Conservation (phyloP, 2,888 invertebrate genomes). For the Yponomeuta malinellus region DNA sequence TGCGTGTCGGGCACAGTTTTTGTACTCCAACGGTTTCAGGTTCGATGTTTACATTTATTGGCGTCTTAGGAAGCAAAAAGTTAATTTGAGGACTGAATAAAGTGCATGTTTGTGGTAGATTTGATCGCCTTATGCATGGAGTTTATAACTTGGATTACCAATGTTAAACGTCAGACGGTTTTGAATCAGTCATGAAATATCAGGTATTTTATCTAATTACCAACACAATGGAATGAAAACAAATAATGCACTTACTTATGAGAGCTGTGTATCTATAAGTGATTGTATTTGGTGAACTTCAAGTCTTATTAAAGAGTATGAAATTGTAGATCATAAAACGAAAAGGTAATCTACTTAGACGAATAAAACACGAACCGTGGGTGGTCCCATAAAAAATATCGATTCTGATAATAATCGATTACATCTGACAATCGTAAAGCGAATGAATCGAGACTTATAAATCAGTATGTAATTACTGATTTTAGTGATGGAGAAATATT, state of each 20-base stretch:
- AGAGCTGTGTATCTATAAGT: not conserved
- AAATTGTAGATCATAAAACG: not conserved
- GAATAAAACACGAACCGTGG: conserved; percentile 18
- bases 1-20: not conserved
- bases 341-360: not conserved
- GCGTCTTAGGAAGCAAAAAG: not conserved
- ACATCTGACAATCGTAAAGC: conserved; percentile 39
- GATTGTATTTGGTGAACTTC: not conserved
- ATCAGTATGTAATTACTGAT: conserved; percentile 36
- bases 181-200: too few relatives aligned
- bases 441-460: conserved; percentile 42
- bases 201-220: too few relatives aligned
- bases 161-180: too few relatives aligned
- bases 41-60: conserved; percentile 1
- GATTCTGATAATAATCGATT: conserved; percentile 34
- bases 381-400: conserved; percentile 25
- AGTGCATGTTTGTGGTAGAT: not conserved
- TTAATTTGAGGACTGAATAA: not conserved
- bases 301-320: not conserved
- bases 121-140: not conserved
- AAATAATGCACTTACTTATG: not conserved
- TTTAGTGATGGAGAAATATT: conserved; percentile 25
- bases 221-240: not conserved
- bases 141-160: not conserved
- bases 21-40: not conserved